phyloP scores from a whole-genome alignment of 2,113 vertebrate species.

The Datnioides undecimradiatus region DNA sequence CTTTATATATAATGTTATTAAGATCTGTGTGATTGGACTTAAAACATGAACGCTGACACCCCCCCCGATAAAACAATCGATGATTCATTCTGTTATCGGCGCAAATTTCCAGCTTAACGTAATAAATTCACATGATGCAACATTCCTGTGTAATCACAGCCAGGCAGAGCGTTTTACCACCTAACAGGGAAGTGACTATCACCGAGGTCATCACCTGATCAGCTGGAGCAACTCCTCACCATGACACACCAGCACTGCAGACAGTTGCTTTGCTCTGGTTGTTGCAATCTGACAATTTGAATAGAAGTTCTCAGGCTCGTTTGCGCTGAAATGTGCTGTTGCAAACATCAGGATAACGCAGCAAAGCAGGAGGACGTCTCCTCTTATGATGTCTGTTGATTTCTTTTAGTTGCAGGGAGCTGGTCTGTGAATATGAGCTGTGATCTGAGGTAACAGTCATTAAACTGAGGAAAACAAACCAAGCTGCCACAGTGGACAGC shows the following conservation, averaged over 20 bases:
- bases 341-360: not conserved
- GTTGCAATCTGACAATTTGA: not conserved
- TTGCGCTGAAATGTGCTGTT: not conserved
- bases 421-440: not conserved
- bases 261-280: not conserved
- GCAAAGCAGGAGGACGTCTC: not conserved
- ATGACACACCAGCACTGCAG: not conserved
- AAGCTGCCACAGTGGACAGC: constrained; percentile 1
- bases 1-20: too few species aligned
- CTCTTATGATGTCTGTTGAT: not conserved
- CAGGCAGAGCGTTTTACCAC: not conserved
- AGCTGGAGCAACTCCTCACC: not conserved
- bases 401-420: not conserved
- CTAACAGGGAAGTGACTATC: not conserved
- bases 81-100: not conserved
- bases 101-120: not conserved
- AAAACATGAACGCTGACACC: not conserved
- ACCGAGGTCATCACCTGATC: not conserved
- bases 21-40: not conserved
- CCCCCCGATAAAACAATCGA: not conserved
- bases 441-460: not conserved
- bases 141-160: not conserved
- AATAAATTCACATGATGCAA: not conserved
- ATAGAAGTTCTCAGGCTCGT: not conserved
- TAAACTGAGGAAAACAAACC: constrained; percentile 15